Percentiles rank a stretch among this genome's conserved stretches.
Evolutionary conservation across 2,888 invertebrate genomes (phyloP).

Genomic region (Phragmatobia fuliginosa): DNA sequence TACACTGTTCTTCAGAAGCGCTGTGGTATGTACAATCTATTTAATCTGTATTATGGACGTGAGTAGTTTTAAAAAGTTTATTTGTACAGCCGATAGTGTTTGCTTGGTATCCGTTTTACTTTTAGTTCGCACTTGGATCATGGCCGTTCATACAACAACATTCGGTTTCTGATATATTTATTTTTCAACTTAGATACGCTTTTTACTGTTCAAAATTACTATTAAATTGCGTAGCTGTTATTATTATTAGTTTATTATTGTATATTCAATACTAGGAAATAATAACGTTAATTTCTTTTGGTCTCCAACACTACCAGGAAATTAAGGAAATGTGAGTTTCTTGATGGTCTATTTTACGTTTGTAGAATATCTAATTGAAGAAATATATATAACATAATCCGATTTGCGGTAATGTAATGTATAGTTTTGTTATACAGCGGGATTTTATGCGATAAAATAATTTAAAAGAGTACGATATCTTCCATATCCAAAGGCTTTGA

Average conservation of each 20-base stretch:
- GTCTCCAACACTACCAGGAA: neutral
- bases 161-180: neutral
- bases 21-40: neutral
- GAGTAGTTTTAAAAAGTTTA: slow-evolving; percentile 29
- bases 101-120: slow-evolving; percentile 26
- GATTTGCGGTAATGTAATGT: too few relatives aligned
- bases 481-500: too few relatives aligned
- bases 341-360: too few relatives aligned
- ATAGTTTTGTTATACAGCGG: too few relatives aligned
- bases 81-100: slow-evolving; percentile 36
- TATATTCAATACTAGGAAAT: neutral
- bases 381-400: too few relatives aligned
- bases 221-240: neutral
- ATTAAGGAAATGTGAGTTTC: neutral
- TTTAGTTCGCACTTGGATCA: slow-evolving; percentile 38
- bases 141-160: slow-evolving; percentile 26
- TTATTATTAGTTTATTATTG: neutral
- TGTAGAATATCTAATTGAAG: too few relatives aligned
- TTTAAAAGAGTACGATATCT: too few relatives aligned
- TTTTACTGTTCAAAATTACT: neutral
- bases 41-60: slow-evolving; percentile 12
- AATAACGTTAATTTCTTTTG: neutral
- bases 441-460: too few relatives aligned
- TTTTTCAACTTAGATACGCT: neutral
- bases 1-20: neutral